phyloP scores from a whole-genome alignment of 2,113 vertebrate genomes.

The Synodontis membranacea region DNA sequence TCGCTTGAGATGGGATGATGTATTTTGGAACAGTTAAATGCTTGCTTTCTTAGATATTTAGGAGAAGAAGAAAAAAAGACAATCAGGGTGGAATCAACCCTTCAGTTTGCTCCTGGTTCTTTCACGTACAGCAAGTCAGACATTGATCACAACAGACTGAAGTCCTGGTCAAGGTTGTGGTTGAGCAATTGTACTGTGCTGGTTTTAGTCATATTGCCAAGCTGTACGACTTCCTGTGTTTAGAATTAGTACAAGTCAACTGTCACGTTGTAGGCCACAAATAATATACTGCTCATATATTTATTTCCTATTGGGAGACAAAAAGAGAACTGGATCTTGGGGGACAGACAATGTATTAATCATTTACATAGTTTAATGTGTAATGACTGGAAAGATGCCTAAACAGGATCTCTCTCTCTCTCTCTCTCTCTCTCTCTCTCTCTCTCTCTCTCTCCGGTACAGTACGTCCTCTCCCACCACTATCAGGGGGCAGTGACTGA shows the following conservation, averaged over 20 bases:
- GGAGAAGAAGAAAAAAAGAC: too few species aligned
- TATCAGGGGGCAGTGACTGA: neutral
- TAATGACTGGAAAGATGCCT: neutral
- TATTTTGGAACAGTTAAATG: too few species aligned
- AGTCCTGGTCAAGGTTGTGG: neutral
- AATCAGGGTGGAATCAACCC: neutral
- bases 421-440: neutral
- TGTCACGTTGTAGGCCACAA: neutral
- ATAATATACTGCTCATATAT: neutral
- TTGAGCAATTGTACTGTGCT: neutral
- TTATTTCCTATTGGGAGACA: neutral
- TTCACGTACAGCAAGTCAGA: neutral
- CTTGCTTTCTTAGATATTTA: too few species aligned
- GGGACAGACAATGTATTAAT: neutral
- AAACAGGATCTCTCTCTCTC: neutral
- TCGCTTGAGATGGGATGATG: too few species aligned
- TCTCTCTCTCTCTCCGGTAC: neutral
- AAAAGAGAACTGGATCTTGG: neutral
- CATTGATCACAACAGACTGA: neutral
- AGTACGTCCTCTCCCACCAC: neutral
- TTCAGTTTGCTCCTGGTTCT: too few species aligned
- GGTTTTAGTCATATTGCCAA: neutral
- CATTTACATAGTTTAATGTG: neutral
- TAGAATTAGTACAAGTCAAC: neutral
- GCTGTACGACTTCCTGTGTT: neutral